A percentile compares a stretch with the other conserved stretches of the same genome.
Evolutionary conservation across 2,113 vertebrate species (phyloP).

Genomic region (Pogonocichla stellata): DNA sequence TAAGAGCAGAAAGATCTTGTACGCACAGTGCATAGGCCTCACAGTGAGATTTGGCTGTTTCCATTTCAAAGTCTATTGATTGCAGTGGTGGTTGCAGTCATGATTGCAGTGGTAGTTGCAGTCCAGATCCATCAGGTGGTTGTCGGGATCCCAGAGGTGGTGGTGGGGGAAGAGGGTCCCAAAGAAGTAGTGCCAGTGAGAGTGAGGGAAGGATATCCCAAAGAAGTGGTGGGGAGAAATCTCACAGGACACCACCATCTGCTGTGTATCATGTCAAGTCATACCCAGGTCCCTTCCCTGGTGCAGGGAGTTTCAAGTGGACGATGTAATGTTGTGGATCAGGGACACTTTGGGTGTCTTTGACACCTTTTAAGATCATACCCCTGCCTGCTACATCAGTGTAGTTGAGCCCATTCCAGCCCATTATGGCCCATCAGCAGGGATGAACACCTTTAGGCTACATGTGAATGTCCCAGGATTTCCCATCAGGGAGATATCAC

Average conservation of each 20-base stretch:
- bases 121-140: background rate
- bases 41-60: background rate
- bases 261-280: too few species aligned
- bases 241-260: too few species aligned
- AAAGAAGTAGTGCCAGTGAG: too few species aligned
- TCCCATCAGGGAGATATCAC: background rate
- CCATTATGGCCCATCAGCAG: background rate
- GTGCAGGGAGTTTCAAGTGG: background rate
- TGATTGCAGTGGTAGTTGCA: background rate
- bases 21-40: accelerated
- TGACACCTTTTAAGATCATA: background rate
- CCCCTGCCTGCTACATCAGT: background rate
- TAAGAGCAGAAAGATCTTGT: background rate
- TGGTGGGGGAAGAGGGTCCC: background rate
- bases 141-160: background rate
- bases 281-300: background rate
- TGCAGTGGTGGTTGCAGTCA: background rate
- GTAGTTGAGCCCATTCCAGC: too few species aligned
- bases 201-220: background rate
- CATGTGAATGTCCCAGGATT: accelerated
- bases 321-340: background rate
- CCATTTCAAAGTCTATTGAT: background rate
- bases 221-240: background rate
- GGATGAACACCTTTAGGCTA: background rate
- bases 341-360: background rate